Conservation (phyloP, 2,888 invertebrate genomes). For the Mythimna vitellina region DNA sequence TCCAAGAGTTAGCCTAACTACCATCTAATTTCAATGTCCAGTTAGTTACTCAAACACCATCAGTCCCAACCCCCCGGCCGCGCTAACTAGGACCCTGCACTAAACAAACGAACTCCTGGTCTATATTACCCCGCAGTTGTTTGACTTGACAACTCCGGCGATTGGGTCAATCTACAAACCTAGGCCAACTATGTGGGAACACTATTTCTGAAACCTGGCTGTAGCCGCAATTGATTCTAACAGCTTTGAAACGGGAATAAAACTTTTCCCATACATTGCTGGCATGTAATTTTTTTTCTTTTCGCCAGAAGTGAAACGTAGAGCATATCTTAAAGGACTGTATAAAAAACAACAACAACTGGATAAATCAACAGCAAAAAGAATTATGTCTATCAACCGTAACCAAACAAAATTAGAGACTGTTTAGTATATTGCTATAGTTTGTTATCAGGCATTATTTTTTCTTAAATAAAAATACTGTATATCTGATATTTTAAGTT, state of each 20-base stretch:
- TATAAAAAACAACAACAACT: too few species aligned
- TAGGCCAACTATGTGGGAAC: constrained; percentile 13
- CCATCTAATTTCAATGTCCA: constrained; percentile 39
- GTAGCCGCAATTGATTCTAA: constrained; percentile 26
- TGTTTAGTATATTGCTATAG: too few species aligned
- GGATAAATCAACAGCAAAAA: too few species aligned
- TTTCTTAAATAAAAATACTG: too few species aligned
- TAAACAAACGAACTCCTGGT: constrained; percentile 49
- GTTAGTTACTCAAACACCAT: constrained; percentile 41
- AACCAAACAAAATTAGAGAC: too few species aligned
- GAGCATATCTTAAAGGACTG: too few species aligned
- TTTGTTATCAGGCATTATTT: too few species aligned
- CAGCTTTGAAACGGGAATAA: not conserved
- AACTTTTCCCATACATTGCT: too few species aligned
- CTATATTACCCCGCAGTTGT: constrained; percentile 57
- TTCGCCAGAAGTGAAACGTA: not conserved
- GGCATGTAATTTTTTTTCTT: too few species aligned
- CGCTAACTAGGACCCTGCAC: constrained; percentile 43
- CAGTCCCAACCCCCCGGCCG: constrained; percentile 18
- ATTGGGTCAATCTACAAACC: constrained; percentile 52
- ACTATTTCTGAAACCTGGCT: constrained; percentile 2
- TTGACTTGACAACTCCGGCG: constrained; percentile 66
- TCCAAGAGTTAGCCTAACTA: constrained; percentile 24
- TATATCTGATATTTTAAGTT: too few species aligned
- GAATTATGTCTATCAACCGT: not conserved